These are phyloP conservation scores for Sarcoramphus papa DNA, from an alignment of 2,797 vertebrate species.

Conservation along the genomic window DNA sequence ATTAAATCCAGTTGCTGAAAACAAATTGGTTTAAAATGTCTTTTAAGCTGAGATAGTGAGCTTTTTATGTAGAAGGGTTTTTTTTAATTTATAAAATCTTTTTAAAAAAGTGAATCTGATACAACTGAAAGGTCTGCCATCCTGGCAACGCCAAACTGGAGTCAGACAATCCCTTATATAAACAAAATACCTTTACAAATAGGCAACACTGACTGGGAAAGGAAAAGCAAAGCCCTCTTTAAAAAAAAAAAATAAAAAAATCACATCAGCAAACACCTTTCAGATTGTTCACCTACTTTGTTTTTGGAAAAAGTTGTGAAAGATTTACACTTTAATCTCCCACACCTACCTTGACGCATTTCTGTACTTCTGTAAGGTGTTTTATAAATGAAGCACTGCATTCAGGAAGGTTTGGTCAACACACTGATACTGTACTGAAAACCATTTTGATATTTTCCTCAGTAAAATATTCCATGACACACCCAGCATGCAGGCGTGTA, in stretches of 20 bases:
- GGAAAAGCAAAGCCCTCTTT: background rate
- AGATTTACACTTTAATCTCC: background rate
- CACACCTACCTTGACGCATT: rapidly evolving
- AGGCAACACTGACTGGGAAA: background rate
- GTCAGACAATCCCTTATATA: background rate
- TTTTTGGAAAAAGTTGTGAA: background rate
- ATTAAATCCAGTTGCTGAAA: background rate
- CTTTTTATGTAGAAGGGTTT: background rate
- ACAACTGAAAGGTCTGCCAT: background rate
- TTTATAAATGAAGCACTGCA: background rate
- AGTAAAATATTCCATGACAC: background rate
- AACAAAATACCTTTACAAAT: background rate
- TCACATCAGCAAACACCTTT: background rate
- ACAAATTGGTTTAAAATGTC: background rate
- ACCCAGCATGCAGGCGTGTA: rapidly evolving
- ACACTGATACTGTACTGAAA: background rate
- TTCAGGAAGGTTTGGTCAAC: background rate
- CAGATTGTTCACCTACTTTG: background rate
- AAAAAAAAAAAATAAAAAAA: background rate
- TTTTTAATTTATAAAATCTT: background rate
- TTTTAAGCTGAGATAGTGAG: background rate
- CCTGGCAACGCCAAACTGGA: background rate
- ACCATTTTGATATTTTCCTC: background rate
- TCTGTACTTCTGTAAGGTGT: background rate
- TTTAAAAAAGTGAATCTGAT: background rate